These are phyloP conservation scores for Chiloscyllium punctatum DNA, from an alignment of 2,797 vertebrate genomes.

Conservation along the genomic window DNA sequence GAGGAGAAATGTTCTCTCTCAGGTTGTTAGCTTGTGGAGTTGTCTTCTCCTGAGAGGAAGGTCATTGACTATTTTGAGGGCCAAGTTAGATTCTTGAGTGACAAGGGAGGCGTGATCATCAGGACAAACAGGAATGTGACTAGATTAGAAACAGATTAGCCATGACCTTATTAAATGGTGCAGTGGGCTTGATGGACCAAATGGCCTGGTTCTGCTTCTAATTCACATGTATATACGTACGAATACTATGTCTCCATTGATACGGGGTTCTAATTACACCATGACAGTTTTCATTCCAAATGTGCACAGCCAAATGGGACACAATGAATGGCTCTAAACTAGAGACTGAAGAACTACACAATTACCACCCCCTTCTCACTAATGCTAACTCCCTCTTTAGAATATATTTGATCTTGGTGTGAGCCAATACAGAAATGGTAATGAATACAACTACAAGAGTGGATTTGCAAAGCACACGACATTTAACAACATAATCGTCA, in stretches of 20 bases:
- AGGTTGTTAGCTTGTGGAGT: too few relatives aligned
- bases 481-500: neutral
- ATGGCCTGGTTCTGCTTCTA: too few relatives aligned
- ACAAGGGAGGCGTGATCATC: too few relatives aligned
- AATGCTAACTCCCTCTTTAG: neutral
- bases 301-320: neutral
- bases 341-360: neutral
- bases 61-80: too few relatives aligned
- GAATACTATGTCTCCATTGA: neutral
- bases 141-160: too few relatives aligned
- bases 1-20: too few relatives aligned
- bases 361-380: neutral
- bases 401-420: neutral
- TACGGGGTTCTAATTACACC: neutral
- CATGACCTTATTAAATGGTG: too few relatives aligned
- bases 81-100: too few relatives aligned
- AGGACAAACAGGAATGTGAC: too few relatives aligned
- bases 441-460: neutral
- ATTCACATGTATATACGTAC: too few relatives aligned
- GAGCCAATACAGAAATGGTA: neutral
- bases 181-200: too few relatives aligned
- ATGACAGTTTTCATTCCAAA: neutral
- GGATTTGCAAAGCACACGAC: neutral
- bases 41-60: too few relatives aligned
- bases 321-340: neutral